phyloP scores from a whole-genome alignment of 2,113 vertebrate species.

The Emydura subglobosa region DNA sequence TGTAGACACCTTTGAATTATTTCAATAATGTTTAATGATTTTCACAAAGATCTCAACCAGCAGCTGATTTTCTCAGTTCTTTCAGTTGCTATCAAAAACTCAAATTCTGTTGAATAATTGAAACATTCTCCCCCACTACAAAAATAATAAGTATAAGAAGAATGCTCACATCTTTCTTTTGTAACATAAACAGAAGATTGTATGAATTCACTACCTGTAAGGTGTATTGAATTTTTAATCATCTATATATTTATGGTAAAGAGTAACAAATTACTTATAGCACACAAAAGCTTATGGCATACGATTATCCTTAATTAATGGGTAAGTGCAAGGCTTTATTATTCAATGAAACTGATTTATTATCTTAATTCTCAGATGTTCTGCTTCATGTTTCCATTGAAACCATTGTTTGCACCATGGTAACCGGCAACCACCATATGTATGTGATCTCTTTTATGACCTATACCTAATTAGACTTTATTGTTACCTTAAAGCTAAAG shows the following conservation, averaged over 20 bases:
- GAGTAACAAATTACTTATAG: conserved; percentile 76
- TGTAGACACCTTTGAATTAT: conserved; percentile 44
- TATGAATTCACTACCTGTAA: conserved; percentile 64
- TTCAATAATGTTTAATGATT: conserved; percentile 51
- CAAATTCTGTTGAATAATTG: conserved; percentile 36
- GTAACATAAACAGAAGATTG: background rate
- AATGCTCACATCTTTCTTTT: conserved; percentile 25
- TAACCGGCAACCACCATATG: conserved; percentile 75
- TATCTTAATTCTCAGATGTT: conserved; percentile 80
- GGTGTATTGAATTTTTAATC: conserved; percentile 76
- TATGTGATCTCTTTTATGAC: conserved; percentile 76
- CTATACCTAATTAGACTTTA: conserved; percentile 80
- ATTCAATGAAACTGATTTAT: conserved; percentile 82
- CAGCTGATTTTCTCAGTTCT: conserved; percentile 1
- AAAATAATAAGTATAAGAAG: conserved; percentile 32
- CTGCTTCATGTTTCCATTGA: conserved; percentile 77
- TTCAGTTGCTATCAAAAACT: background rate
- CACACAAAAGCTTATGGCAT: conserved; percentile 79
- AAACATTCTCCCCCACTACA: conserved; percentile 15
- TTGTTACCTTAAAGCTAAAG: conserved; percentile 77
- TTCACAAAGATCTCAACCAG: conserved; percentile 18
- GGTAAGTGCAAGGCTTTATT: conserved; percentile 79
- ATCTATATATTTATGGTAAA: conserved; percentile 74
- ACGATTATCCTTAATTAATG: conserved; percentile 83
- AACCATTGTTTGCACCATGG: conserved; percentile 76